phyloP scores from a whole-genome alignment of 2,113 vertebrate genomes.

The Rhadina sibilatrix region DNA sequence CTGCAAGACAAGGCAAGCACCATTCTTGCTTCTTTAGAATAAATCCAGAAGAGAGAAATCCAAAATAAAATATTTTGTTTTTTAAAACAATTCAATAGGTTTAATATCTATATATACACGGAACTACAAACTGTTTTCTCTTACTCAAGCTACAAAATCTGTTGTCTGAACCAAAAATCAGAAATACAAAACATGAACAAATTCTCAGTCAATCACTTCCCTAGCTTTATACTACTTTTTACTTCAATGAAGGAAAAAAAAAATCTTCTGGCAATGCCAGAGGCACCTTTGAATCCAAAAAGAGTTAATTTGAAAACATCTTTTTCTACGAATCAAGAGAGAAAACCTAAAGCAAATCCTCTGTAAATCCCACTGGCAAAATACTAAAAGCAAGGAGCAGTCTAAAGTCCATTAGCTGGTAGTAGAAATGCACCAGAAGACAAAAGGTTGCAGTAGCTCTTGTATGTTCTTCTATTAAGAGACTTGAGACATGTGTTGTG shows the following conservation, averaged over 20 bases:
- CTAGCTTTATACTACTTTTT: neutral
- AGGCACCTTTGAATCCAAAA: neutral
- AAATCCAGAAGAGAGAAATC: neutral
- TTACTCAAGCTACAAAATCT: neutral
- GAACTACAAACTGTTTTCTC: neutral
- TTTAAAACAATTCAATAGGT: neutral
- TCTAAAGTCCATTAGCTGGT: neutral
- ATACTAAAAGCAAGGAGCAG: conserved; percentile 11
- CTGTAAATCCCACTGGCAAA: conserved; percentile 17
- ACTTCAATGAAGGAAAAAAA: neutral
- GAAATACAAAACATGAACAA: neutral
- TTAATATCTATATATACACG: neutral
- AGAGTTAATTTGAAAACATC: neutral
- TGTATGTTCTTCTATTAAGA: neutral
- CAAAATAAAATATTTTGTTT: accelerated
- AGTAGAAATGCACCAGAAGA: neutral
- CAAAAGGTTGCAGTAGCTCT: neutral
- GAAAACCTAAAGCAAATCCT: neutral
- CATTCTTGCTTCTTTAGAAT: neutral
- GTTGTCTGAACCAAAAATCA: neutral
- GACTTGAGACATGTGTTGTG: neutral
- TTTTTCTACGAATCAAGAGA: neutral
- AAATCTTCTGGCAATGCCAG: neutral
- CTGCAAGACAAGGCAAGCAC: neutral
- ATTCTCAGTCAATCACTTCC: conserved; percentile 1